Base-by-base conservation (phyloP, 2,113 vertebrate genomes). In the Hoplias malabaricus region DNA sequence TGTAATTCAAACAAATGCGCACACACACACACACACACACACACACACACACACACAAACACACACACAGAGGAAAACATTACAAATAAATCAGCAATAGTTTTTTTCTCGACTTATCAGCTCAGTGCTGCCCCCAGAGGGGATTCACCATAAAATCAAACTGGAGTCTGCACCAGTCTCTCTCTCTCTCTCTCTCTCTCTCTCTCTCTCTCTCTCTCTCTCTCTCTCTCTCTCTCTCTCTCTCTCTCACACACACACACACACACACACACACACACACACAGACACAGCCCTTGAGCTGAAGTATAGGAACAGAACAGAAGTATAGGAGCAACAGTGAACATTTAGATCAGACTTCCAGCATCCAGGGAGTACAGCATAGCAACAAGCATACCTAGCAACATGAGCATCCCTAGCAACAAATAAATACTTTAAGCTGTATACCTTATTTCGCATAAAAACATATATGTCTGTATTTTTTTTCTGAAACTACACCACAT, bases 1-100 rank as follows among this genome's bases (percentile, higher is more conserved):
- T 96, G 84, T 0, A 40, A 62, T 19, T 33, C 72, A 63, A 21
- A 50, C 40, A 21, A 8, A 31, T 8, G 23, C 29, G 56, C 31
- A 38, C 48, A 72, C 34, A 61, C 70, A 73, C 42, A 46, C 38
- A 73, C 56, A 29, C 38, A 43, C 38, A 46, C 12, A 14, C 65
- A 43, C 25, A 42, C 14, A 33, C 13, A 36, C 19, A 36, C 25
- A 50, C 43, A 69, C 29, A 10, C 27, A 33, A 48, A 54, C 68
- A 21, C 16, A 19, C 27, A 33, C 10, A 56, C 2, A 8, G 29
- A n/a, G n/a, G n/a, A n/a, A n/a, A n/a, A n/a, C n/a, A n/a, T n/a
- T n/a, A n/a, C n/a, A n/a, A n/a, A n/a, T n/a, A n/a, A n/a, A n/a
- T n/a, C n/a, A n/a, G n/a, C n/a, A n/a, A n/a, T n/a, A n/a, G n/a